Conservation (phyloP, 2,888 invertebrate species). For the Epinotia brunnichana region DNA sequence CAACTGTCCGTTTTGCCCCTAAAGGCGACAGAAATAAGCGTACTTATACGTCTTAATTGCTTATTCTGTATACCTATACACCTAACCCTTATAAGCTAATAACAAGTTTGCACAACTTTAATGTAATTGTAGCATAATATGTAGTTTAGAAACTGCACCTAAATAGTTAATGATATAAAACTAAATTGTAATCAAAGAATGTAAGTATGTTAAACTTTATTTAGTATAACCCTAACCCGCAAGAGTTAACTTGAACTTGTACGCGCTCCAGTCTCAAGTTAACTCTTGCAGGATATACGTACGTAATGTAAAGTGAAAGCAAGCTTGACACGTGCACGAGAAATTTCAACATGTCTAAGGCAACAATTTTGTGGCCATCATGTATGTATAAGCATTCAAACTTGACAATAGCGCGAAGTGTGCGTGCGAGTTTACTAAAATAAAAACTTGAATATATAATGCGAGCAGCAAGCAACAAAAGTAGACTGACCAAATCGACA, state of each 20-base stretch:
- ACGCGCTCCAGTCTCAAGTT: too few relatives aligned
- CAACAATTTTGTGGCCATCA: background rate
- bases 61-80: too few relatives aligned
- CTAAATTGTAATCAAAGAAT: background rate
- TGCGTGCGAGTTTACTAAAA: background rate
- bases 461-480: background rate
- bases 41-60: too few relatives aligned
- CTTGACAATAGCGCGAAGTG: too few relatives aligned
- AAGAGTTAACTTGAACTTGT: too few relatives aligned
- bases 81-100: too few relatives aligned
- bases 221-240: too few relatives aligned
- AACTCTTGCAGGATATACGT: too few relatives aligned
- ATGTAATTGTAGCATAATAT: background rate
- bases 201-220: background rate
- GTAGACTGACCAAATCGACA: conserved; percentile 16
- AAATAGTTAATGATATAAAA: background rate
- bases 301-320: background rate
- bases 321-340: background rate
- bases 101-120: background rate
- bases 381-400: background rate
- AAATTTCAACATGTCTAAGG: background rate
- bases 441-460: background rate
- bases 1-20: too few relatives aligned
- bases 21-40: too few relatives aligned
- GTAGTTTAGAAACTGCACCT: background rate